Evolutionary conservation across 2,888 invertebrate genomes (phyloP), one percentile per base, ranked within the genome.

Genomic region (Drosophila imparisetae): DNA sequence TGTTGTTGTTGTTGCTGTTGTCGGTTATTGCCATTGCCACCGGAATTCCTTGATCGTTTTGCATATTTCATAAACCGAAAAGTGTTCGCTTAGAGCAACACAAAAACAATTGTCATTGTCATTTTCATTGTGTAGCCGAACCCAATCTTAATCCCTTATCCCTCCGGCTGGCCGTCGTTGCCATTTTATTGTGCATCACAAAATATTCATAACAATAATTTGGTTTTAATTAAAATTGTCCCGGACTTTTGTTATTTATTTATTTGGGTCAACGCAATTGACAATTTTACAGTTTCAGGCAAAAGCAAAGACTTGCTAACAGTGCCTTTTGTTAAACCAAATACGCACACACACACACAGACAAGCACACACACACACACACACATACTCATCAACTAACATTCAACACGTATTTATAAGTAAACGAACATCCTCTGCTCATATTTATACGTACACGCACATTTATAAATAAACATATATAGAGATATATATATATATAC

Each of bases 121-220:
- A 29, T 53, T 54, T 45, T 42, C 63, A 49, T 59, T 67, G 38
- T 52, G 65, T 30, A 13, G 32, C 74, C 40, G 55, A 27, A 61
- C 32, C 49, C 73, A 72, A 57, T 55, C 53, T 53, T 52, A 55
- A 63, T 63, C 57, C 63, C 32, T 29, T 48, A 42, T 61, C 70
- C 55, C 49, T 11, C n/a, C 48, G 54, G 64, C 57, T 57, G 34
- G 40, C 57, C 36, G 54, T 62, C 65, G 57, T 32, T 54, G 75
- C 64, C 68, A 42, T 64, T 72, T 78, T 81, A 74, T 67, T 69
- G 66, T 67, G 79, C 80, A 66, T 80, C 70, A 81, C 82, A 71
- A 87, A 87, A 83, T 87, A 83, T 83, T 87, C 85, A 85, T 85
- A 73, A 75, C 74, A 82, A 87, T 85, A 87, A 87, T 87, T 84